Conservation (phyloP, 2,888 invertebrate genomes). For the Halocaridina rubra region DNA sequence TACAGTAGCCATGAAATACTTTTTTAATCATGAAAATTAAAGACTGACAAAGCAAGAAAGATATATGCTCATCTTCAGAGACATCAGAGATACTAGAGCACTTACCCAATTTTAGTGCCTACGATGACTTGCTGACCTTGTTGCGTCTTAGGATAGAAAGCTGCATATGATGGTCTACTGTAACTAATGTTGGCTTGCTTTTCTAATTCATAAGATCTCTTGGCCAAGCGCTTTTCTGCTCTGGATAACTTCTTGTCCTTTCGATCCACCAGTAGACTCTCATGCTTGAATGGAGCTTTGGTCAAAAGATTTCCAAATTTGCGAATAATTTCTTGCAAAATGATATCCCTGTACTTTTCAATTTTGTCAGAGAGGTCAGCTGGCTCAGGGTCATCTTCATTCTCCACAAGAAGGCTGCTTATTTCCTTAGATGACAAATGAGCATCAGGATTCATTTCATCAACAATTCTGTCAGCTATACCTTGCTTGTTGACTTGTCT, state of each 20-base stretch:
- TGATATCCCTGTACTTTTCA: conserved; percentile 83
- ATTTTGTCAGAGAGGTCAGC: conserved; percentile 79
- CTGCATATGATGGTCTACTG: conserved; percentile 67
- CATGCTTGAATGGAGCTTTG: conserved; percentile 92
- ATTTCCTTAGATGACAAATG: conserved; percentile 90
- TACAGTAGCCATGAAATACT: too few relatives aligned
- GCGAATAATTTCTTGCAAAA: conserved; percentile 78
- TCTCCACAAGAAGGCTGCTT: conserved; percentile 89
- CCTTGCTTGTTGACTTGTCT: conserved; percentile 87
- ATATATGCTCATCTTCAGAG: too few relatives aligned
- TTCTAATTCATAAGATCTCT: conserved; percentile 92
- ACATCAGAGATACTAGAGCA: not conserved
- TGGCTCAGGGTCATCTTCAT: conserved; percentile 84
- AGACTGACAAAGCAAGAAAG: too few relatives aligned
- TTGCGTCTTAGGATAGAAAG: conserved; percentile 66
- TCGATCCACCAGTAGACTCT: conserved; percentile 91
- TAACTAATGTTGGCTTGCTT: conserved; percentile 76
- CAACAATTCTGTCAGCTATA: conserved; percentile 97
- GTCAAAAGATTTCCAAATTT: conserved; percentile 71
- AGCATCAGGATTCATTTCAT: conserved; percentile 97
- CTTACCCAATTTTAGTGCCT: conserved; percentile 63
- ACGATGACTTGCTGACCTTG: conserved; percentile 44
- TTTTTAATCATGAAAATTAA: too few relatives aligned
- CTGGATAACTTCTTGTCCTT: conserved; percentile 94
- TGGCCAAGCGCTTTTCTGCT: conserved; percentile 92